These are phyloP conservation scores for Dendrocincla tyrannina DNA, from an alignment of 2,797 vertebrate genomes.

Conservation along the genomic window DNA sequence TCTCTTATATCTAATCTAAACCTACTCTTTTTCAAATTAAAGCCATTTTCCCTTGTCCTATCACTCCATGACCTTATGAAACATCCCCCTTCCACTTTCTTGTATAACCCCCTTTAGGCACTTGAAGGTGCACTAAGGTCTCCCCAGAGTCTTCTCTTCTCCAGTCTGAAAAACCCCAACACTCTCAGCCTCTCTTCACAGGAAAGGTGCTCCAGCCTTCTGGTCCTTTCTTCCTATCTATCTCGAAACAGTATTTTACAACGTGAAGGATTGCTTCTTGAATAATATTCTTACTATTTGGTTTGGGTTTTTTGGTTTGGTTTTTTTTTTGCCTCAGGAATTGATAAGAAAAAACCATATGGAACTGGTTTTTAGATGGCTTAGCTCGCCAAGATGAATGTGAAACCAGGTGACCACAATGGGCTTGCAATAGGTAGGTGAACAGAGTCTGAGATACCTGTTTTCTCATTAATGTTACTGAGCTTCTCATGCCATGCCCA, in stretches of 20 bases:
- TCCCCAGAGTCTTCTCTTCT: background rate
- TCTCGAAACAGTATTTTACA: background rate
- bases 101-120: background rate
- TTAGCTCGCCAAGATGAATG: background rate
- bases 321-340: accelerated
- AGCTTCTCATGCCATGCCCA: background rate
- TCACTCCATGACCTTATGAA: accelerated
- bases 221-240: background rate
- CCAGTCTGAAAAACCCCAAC: background rate
- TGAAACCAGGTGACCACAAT: background rate
- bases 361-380: background rate
- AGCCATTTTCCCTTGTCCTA: background rate
- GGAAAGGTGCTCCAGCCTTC: background rate
- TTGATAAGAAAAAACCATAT: background rate
- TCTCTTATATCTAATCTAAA: background rate
- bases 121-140: accelerated
- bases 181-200: background rate
- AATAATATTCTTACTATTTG: background rate
- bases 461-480: background rate
- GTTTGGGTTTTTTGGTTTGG: accelerated
- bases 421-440: background rate
- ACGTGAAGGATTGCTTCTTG: background rate
- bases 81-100: background rate
- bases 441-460: background rate
- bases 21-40: background rate